Evolutionary conservation across 2,113 vertebrate species (phyloP), one percentile per base, ranked within the genome.

Genomic region (Sinocyclocheilus maitianheensis): DNA sequence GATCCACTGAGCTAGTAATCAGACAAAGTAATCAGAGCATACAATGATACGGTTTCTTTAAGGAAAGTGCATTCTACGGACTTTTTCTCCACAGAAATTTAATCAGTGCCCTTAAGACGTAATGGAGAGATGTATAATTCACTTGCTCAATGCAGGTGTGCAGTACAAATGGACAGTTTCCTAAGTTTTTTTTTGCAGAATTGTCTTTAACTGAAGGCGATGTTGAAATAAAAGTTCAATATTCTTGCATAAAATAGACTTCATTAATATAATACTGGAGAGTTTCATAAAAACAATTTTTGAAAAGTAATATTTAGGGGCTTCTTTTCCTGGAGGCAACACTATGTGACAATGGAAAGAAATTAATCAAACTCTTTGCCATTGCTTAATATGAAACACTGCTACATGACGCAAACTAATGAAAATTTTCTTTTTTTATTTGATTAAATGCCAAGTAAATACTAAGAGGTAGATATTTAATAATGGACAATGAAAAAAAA

Each of bases 41-140:
- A 53, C 16, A 30, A 65, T 71, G 81, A 82, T 71, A 82, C 46
- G 1, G 43, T 69, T 82, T 71, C 81, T 82, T 82, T 18, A 82
- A 82, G 65, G 65, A 53, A 71, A 82, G 48, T 13, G 5, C 46
- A 82, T 71, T 69, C 46, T 53, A 34, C 63, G 37, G 80, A 82
- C 63, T 53, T 71, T 82, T 82, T 11, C 63, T 67, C 60, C n/a
- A 81, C 60, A 20, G 79, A 81, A 65, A 81, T 81, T 65, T 81
- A 81, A 81, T 81, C 79, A 81, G 79, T 67, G 79, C 40, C 43
- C 79, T 81, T 48, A 48, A 65, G 79, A 81, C 60, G 79, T 81
- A 81, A 81, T 67, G 79, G 79, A 81, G 79, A 48, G 16, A 81
- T 48, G 60, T 48, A 65, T 81, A 81, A 81, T 81, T 65, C 40